Percentiles rank a stretch among this genome's conserved stretches.
Conservation (phyloP, 1,140 invertebrate species). For the Dryas iulia region DNA sequence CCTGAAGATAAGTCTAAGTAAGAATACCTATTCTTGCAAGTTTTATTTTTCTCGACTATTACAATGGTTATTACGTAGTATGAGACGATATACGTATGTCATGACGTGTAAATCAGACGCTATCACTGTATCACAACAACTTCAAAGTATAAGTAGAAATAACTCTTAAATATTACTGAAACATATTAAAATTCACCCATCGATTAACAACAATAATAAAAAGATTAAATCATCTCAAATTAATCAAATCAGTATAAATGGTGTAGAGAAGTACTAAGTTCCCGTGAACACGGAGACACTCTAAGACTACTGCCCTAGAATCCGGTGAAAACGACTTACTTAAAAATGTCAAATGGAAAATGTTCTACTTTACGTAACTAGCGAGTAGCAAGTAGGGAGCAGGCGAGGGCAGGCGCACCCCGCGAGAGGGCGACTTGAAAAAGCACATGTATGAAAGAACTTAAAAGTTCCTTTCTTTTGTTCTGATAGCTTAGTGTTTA, state of each 20-base stretch:
- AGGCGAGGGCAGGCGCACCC: too few relatives aligned
- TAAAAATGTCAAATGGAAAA: slow-evolving; percentile 17
- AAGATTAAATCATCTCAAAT: background rate
- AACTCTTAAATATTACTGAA: too few relatives aligned
- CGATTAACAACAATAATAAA: background rate
- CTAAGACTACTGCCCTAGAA: background rate
- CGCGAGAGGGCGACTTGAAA: background rate
- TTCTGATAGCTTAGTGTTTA: background rate
- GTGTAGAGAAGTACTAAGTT: background rate
- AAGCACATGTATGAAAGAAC: background rate
- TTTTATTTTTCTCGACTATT: too few relatives aligned
- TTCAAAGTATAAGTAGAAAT: too few relatives aligned
- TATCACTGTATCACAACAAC: too few relatives aligned
- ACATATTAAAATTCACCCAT: too few relatives aligned
- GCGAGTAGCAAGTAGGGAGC: background rate
- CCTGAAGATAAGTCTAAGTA: too few relatives aligned
- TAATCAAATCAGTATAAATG: background rate
- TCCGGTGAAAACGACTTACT: background rate
- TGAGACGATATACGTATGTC: too few relatives aligned
- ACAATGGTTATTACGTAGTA: too few relatives aligned
- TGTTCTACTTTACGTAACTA: background rate
- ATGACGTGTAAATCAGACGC: too few relatives aligned
- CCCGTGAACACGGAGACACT: background rate
- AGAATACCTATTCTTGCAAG: too few relatives aligned
- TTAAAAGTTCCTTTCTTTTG: background rate